A percentile compares a stretch with the other conserved stretches of the same genome.
Evolutionary conservation across 2,113 vertebrate genomes (phyloP).

Genomic region (Mesembrinibis cayennensis): DNA sequence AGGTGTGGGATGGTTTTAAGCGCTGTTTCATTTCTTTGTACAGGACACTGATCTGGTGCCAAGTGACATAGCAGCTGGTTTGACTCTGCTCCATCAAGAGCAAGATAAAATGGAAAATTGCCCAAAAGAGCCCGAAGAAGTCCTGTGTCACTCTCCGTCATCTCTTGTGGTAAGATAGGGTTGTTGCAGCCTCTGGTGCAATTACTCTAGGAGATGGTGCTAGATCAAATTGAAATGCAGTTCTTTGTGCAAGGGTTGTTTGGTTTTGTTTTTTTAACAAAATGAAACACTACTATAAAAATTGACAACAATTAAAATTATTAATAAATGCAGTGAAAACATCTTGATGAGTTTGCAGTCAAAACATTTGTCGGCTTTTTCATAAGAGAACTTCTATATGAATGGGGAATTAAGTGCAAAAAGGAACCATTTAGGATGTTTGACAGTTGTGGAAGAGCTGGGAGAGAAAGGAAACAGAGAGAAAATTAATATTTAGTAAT

Average conservation of each 20-base stretch:
- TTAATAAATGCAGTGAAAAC: background rate
- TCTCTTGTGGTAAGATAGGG: conserved; percentile 75
- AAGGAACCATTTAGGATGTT: background rate
- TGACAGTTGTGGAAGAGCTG: background rate
- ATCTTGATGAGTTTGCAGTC: background rate
- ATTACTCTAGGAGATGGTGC: background rate
- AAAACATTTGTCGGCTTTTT: background rate
- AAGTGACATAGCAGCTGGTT: conserved; percentile 93
- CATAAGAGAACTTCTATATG: background rate
- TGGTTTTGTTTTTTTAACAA: background rate
- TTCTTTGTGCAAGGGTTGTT: background rate
- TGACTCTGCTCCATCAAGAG: conserved; percentile 93
- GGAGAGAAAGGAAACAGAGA: background rate
- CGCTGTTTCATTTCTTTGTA: background rate
- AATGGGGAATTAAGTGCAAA: background rate
- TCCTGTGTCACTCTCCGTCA: conserved; percentile 75
- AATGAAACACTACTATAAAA: background rate
- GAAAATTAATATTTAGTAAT: background rate
- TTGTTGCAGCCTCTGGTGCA: background rate
- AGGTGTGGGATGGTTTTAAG: background rate
- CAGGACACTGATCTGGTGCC: conserved; percentile 97
- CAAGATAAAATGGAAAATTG: conserved; percentile 86
- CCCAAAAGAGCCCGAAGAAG: conserved; percentile 77
- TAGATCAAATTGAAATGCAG: background rate
- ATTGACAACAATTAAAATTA: background rate